phyloP scores from a whole-genome alignment of 2,888 invertebrate species.

The Tricholauxania praeusta region DNA sequence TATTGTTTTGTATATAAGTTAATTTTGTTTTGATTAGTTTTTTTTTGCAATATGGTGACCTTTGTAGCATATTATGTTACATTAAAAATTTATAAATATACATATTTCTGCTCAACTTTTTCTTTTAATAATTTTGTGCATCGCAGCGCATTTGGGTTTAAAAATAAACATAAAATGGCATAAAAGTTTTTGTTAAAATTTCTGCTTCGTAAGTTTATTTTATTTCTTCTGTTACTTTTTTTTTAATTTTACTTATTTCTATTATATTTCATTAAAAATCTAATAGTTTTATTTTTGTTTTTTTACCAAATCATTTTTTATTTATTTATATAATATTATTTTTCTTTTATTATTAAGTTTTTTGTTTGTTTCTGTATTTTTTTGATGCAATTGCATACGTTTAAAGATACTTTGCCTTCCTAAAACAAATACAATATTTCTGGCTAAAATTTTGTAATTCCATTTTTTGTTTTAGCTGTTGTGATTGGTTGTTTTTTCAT shows the following conservation, averaged over 20 bases:
- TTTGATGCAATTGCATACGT: neutral
- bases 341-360: neutral
- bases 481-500: neutral
- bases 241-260: slow-evolving; percentile 39
- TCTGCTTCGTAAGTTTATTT: slow-evolving; percentile 40
- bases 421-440: slow-evolving; percentile 11
- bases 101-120: slow-evolving; percentile 35
- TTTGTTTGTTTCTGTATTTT: no score
- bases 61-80: slow-evolving; percentile 15
- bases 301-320: slow-evolving; percentile 8
- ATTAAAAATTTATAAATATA: slow-evolving; percentile 16
- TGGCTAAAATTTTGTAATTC: neutral
- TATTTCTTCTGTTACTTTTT: slow-evolving; percentile 41
- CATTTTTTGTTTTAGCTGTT: neutral
- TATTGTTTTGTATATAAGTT: neutral
- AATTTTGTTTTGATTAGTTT: neutral
- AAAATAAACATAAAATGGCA: slow-evolving; percentile 52
- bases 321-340: slow-evolving; percentile 5
- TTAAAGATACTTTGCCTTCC: neutral
- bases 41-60: slow-evolving; percentile 33
- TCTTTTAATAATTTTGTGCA: slow-evolving; percentile 44
- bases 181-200: slow-evolving; percentile 29
- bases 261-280: slow-evolving; percentile 30
- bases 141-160: slow-evolving; percentile 51
- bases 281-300: slow-evolving; percentile 31